phyloP scores from a whole-genome alignment of 2,113 vertebrate species.

The Anser brachyrhynchus region DNA sequence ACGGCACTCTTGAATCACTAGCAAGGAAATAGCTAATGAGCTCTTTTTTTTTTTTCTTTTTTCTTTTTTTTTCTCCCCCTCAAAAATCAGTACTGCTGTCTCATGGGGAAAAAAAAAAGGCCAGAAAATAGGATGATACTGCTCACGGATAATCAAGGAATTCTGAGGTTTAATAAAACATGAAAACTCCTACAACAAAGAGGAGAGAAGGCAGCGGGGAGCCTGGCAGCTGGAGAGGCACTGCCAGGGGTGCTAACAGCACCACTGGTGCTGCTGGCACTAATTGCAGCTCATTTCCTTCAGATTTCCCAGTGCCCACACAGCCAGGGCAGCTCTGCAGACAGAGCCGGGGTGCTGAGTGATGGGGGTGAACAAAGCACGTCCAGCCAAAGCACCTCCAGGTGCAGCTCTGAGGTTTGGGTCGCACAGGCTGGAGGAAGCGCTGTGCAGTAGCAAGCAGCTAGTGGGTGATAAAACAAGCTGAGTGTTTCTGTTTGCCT shows the following conservation, averaged over 20 bases:
- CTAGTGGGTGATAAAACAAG: background rate
- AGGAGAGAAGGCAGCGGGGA: background rate
- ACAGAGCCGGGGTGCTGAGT: fast-evolving
- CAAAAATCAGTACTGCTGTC: background rate
- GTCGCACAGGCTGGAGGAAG: background rate
- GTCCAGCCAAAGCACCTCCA: fast-evolving
- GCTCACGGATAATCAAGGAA: background rate
- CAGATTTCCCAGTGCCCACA: fast-evolving
- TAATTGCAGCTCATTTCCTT: background rate
- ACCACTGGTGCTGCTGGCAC: background rate
- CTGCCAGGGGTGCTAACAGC: background rate
- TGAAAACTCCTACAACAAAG: background rate
- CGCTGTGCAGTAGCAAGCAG: background rate
- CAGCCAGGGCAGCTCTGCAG: background rate
- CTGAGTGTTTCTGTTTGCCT: background rate
- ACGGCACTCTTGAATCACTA: fast-evolving
- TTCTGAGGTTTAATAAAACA: background rate
- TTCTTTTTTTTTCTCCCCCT: no score
- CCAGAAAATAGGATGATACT: background rate
- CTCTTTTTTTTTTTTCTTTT: no score
- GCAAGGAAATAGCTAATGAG: background rate
- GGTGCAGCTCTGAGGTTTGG: background rate
- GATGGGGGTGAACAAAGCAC: background rate
- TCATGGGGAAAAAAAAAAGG: background rate
- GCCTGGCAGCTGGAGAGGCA: background rate